Evolutionary conservation across 2,888 invertebrate genomes (phyloP).

Genomic region (Drosophila melanocephala): DNA sequence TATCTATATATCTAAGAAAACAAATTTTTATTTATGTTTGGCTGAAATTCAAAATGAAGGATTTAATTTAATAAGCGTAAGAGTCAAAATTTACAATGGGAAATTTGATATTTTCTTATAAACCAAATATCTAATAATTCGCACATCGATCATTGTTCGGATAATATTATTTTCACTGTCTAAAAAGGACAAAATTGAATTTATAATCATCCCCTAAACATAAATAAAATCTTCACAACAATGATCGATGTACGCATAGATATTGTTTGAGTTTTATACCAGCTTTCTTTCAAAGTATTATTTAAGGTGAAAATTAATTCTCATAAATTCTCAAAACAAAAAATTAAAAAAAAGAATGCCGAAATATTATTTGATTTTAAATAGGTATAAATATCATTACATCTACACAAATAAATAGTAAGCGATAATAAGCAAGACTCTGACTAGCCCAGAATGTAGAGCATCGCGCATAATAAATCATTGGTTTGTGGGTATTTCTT

Average conservation of each 20-base stretch:
- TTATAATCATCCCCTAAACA: neutral
- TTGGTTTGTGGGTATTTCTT: slow-evolving; percentile 43
- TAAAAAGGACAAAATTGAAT: neutral
- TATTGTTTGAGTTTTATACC: neutral
- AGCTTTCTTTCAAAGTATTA: neutral
- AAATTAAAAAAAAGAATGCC: neutral
- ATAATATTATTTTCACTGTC: neutral
- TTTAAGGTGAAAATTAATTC: neutral
- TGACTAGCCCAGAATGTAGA: slow-evolving; percentile 42
- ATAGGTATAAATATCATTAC: neutral
- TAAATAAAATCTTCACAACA: neutral
- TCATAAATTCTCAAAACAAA: neutral
- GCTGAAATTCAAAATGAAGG: too few species aligned
- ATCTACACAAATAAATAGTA: neutral
- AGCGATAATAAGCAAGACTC: neutral
- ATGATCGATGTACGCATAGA: neutral
- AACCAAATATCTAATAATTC: too few species aligned
- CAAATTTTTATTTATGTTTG: too few species aligned
- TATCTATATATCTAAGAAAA: neutral
- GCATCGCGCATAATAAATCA: slow-evolving; percentile 70
- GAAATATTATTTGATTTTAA: neutral
- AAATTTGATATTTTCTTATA: too few species aligned
- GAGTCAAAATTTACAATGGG: too few species aligned
- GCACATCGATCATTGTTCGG: neutral
- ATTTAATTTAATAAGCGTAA: too few species aligned